These are phyloP conservation scores for Palythoa grandis DNA, from an alignment of 92 coral and sea anemone species.

Conservation along the genomic window DNA sequence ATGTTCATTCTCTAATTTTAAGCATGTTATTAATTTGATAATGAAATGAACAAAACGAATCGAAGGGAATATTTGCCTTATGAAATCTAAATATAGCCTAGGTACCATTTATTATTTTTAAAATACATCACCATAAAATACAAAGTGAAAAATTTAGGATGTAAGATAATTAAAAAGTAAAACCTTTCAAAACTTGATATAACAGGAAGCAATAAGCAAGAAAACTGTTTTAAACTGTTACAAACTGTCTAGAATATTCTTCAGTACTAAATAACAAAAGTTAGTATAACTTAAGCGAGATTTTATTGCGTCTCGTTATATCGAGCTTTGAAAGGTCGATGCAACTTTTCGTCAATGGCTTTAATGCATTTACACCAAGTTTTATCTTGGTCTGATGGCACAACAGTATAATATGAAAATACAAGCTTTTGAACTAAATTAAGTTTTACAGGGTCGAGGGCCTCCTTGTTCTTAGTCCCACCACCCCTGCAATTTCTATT, in stretches of 20 bases:
- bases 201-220: conserved; percentile 23
- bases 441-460: conserved; percentile 25
- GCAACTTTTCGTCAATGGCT: conserved; percentile 44
- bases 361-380: conserved; percentile 38
- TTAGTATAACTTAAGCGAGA: not conserved
- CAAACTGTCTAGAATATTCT: conserved; percentile 7
- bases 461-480: conserved; percentile 19
- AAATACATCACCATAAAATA: conserved; percentile 15
- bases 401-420: conserved; percentile 29
- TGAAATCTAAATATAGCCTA: conserved; percentile 17
- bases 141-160: conserved; percentile 7
- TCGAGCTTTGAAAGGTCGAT: conserved; percentile 44
- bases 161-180: conserved; percentile 1
- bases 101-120: conserved; percentile 8
- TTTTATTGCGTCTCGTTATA: conserved; percentile 23
- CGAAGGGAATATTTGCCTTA: conserved; percentile 12
- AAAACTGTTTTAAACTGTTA: conserved; percentile 9
- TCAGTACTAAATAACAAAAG: not conserved
- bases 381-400: conserved; percentile 7
- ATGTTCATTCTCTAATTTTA: conserved; percentile 12
- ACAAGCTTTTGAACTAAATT: conserved; percentile 1
- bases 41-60: conserved; percentile 14
- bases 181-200: conserved; percentile 16
- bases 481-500: not conserved
- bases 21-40: conserved; percentile 6